Conservation (phyloP, 2,113 vertebrate genomes). For the Ranitomeya imitator region DNA sequence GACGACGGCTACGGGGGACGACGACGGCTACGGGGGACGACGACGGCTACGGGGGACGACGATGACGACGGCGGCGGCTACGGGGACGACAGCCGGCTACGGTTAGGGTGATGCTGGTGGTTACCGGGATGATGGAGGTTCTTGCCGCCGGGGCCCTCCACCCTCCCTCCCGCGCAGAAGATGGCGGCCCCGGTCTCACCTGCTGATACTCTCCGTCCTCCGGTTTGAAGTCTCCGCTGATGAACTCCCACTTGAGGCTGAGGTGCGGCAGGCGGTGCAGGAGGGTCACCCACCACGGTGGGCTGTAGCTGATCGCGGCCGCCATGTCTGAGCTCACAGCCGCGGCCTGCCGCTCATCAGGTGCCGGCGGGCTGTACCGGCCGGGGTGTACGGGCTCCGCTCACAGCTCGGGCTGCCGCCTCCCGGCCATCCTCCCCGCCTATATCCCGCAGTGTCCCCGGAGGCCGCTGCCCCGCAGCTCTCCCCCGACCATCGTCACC, state of each 20-base stretch:
- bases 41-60: too few species aligned
- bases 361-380: conserved; percentile 27
- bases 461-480: neutral
- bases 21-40: too few species aligned
- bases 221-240: conserved; percentile 87
- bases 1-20: too few species aligned
- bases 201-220: conserved; percentile 91
- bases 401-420: conserved; percentile 57
- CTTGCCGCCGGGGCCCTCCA: too few species aligned
- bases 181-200: conserved; percentile 72
- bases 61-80: too few species aligned
- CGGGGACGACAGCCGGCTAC: too few species aligned
- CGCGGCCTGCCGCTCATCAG: conserved; percentile 34
- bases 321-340: conserved; percentile 71
- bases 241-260: conserved; percentile 85
- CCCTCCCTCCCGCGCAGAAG: neutral
- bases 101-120: too few species aligned
- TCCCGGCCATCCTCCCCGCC: conserved; percentile 43
- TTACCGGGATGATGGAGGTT: too few species aligned
- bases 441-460: conserved; percentile 53
- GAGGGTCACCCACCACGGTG: conserved; percentile 94
- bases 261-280: conserved; percentile 91
- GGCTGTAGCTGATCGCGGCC: conserved; percentile 88
- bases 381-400: neutral
- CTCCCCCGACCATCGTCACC: conserved; percentile 53